These are phyloP conservation scores for Elysia chlorotica DNA, from an alignment of 1,140 invertebrate species.

Conservation along the genomic window DNA sequence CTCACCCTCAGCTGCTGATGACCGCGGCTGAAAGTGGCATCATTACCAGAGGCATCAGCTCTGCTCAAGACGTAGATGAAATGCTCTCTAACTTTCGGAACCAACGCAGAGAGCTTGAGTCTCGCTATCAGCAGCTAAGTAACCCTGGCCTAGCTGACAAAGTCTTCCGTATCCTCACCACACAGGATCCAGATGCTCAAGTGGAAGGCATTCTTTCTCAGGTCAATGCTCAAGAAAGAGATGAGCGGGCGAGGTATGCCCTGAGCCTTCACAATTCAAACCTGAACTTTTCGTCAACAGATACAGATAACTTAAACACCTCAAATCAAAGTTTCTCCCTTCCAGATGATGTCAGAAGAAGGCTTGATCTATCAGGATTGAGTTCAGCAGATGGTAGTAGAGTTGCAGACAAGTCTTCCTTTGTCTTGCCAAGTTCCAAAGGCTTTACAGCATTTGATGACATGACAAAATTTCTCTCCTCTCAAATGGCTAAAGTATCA, in stretches of 20 bases:
- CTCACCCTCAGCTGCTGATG: neutral
- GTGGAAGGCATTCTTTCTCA: constrained; percentile 44
- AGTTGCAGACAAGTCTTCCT: neutral
- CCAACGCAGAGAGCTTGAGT: constrained; percentile 17
- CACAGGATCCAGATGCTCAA: constrained; percentile 41
- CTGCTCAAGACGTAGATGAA: constrained; percentile 1
- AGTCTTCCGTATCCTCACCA: constrained; percentile 42
- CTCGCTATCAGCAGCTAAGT: constrained; percentile 16
- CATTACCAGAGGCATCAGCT: too few relatives aligned
- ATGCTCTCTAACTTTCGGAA: constrained; percentile 13
- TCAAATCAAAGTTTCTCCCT: constrained; percentile 5
- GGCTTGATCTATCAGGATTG: constrained; percentile 45
- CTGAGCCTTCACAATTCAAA: constrained; percentile 27
- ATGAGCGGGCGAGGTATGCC: constrained; percentile 33
- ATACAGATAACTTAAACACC: constrained; percentile 9
- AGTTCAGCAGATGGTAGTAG: constrained; percentile 33
- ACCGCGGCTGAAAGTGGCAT: too few relatives aligned
- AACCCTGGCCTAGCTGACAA: constrained; percentile 37
- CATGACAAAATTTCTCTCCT: constrained; percentile 45
- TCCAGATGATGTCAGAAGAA: constrained; percentile 38
- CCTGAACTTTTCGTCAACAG: constrained; percentile 36
- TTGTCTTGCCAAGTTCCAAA: neutral
- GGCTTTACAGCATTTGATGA: constrained; percentile 39
- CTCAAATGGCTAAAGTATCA: constrained; percentile 44
- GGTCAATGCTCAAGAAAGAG: constrained; percentile 38